Conservation (phyloP, 2,113 vertebrate genomes). For the Paedocypris sp. region DNA sequence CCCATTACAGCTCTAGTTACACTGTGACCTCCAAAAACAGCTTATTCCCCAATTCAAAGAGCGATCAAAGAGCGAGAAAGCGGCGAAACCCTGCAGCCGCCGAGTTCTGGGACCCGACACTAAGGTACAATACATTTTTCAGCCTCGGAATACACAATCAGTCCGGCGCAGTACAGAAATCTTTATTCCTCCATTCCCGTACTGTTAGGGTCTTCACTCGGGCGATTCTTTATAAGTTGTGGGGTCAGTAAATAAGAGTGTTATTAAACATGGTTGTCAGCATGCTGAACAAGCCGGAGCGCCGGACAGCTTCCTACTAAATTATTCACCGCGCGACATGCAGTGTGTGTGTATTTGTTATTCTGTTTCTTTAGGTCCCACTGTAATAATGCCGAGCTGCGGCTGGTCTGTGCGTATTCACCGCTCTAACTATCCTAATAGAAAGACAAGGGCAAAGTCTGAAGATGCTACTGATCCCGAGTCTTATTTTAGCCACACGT, state of each 20-base stretch:
- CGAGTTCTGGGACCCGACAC: background rate
- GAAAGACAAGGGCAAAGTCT: too few species aligned
- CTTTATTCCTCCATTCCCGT: constrained; percentile 8
- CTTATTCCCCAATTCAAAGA: background rate
- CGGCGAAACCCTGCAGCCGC: background rate
- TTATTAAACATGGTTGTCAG: constrained; percentile 33
- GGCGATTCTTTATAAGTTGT: constrained; percentile 12
- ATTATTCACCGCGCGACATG: constrained; percentile 33
- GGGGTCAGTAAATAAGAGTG: constrained; percentile 19
- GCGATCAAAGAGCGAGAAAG: constrained; percentile 6
- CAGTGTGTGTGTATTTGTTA: constrained; percentile 24
- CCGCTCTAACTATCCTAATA: too few species aligned
- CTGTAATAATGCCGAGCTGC: constrained; percentile 18
- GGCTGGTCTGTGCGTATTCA: background rate
- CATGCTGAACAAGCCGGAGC: constrained; percentile 14
- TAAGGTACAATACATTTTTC: background rate
- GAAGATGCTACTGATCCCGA: too few species aligned
- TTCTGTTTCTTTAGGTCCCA: constrained; percentile 21
- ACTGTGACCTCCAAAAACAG: background rate
- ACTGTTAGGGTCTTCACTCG: background rate
- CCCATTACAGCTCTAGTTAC: background rate
- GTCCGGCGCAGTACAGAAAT: background rate
- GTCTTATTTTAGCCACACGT: too few species aligned
- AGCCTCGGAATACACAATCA: background rate
- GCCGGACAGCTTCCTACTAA: constrained; percentile 30